Base-by-base conservation (phyloP, 1,140 invertebrate genomes). In the Dendrolimus kikuchii region DNA sequence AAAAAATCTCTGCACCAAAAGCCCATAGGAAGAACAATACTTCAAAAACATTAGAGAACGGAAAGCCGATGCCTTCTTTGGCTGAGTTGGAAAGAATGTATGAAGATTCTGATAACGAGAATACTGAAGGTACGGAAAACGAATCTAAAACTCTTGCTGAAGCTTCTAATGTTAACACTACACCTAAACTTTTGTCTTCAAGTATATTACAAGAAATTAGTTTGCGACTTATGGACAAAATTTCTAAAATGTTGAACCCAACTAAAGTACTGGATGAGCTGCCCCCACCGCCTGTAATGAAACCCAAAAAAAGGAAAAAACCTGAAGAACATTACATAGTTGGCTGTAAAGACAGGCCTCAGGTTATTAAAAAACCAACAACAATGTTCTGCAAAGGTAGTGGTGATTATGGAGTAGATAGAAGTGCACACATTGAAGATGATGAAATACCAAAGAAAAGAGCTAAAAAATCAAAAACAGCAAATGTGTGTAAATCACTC, bases 11-110 rank as follows among this genome's bases (percentile, higher is more conserved):
- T 23, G 23, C 23, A 23, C 23, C 23, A 23, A 23, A 23, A 3
- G 23, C 23, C 23, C 23, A 23, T 1, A 23, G 23, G 23, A 23
- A 23, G 23, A 23, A 23, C 23, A 23, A 23, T 23, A 23, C 23
- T 23, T 23, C 23, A 23, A 9, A 46, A 46, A 7, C 4, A 36
- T 9, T 4, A 46, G 40, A 9, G 8, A 9, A 61, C 45, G 46
- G 53, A 36, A 66, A 57, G 46, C 58, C 57, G 6, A 53, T 68
- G 52, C 68, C 68, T 5, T 55, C 65, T 5, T 52, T 68, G 38
- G 38, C 56, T 2, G 62, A 65, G 7, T 55, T 71, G n/a, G 65
- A 71, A 23, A 52, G 46, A 48, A 65, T 71, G 60, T 71, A 53
- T 59, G 65, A 59, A 41, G 59, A 63, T 39, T 56, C 58, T 40